These are phyloP conservation scores for Porites evermanni DNA, from an alignment of 92 coral and sea anemone genomes.

Conservation along the genomic window DNA sequence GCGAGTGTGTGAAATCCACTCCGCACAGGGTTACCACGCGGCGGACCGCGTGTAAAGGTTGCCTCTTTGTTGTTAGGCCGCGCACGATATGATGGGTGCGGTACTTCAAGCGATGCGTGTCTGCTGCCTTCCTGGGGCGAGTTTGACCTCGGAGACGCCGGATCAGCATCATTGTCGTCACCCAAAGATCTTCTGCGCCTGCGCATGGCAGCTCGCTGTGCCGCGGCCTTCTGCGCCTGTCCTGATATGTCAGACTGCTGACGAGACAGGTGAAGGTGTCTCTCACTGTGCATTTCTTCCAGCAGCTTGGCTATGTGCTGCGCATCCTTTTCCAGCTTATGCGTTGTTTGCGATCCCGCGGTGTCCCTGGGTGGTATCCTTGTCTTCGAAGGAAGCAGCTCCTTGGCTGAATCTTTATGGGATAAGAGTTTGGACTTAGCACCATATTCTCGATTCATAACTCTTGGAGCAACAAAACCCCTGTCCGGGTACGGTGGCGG, in stretches of 20 bases:
- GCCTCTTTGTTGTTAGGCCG: slow-evolving; percentile 1
- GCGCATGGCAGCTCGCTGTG: slow-evolving; percentile 85
- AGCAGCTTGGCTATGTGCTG: slow-evolving; percentile 93
- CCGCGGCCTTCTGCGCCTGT: slow-evolving; percentile 94
- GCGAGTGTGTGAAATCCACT: slow-evolving; percentile 17
- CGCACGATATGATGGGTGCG: neutral
- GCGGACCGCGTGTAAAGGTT: slow-evolving; percentile 8
- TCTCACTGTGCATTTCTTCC: slow-evolving; percentile 97
- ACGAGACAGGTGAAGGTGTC: slow-evolving; percentile 88
- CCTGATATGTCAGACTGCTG: slow-evolving; percentile 99
- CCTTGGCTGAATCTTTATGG: slow-evolving; percentile 52
- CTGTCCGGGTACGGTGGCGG: slow-evolving; percentile 22
- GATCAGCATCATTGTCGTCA: slow-evolving; percentile 69
- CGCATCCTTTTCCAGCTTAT: slow-evolving; percentile 89
- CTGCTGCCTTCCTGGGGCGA: neutral
- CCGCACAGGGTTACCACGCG: slow-evolving; percentile 6
- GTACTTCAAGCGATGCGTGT: neutral
- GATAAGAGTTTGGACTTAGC: slow-evolving; percentile 51
- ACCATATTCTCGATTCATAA: slow-evolving; percentile 60
- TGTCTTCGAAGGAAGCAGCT: slow-evolving; percentile 65
- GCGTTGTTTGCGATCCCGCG: slow-evolving; percentile 65
- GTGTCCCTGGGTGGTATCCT: slow-evolving; percentile 48
- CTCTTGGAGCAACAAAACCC: slow-evolving; percentile 57
- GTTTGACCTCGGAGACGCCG: neutral
- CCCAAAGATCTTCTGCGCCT: slow-evolving; percentile 92